These are phyloP conservation scores for Cladopsammia gracilis DNA, from an alignment of 64 coral and sea anemone genomes.

Conservation along the genomic window DNA sequence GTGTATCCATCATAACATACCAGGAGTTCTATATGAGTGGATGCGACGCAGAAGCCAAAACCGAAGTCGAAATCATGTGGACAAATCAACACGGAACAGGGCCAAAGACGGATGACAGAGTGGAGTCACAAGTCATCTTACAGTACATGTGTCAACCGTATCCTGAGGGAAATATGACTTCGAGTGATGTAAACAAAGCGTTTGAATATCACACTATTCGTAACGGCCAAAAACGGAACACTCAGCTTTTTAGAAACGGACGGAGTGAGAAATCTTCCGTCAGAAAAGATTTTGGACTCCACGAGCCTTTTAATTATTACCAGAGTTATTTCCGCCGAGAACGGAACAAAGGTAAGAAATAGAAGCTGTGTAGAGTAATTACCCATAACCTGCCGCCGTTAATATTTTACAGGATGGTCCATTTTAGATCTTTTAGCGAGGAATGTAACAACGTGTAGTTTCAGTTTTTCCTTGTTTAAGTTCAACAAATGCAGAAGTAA, in stretches of 20 bases:
- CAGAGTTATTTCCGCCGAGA: conserved; percentile 7
- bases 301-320: conserved; percentile 35
- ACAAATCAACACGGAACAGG: conserved; percentile 47
- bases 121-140: conserved; percentile 39
- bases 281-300: background rate
- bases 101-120: background rate
- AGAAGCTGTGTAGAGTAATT: too few species aligned
- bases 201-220: conserved; percentile 28
- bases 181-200: background rate
- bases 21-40: conserved; percentile 49
- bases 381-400: too few species aligned
- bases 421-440: too few species aligned
- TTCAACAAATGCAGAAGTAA: too few species aligned
- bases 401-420: too few species aligned
- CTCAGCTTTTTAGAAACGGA: background rate
- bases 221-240: background rate
- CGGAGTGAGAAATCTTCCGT: background rate
- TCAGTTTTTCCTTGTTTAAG: too few species aligned
- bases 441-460: too few species aligned
- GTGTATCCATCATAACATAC: background rate
- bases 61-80: conserved; percentile 51
- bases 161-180: conserved; percentile 5
- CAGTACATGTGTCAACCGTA: conserved; percentile 50
- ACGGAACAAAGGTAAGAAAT: conserved; percentile 40
- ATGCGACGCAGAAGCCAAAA: background rate